Base-by-base conservation (phyloP, 2,888 invertebrate species). In the Drosophila macrothrix region DNA sequence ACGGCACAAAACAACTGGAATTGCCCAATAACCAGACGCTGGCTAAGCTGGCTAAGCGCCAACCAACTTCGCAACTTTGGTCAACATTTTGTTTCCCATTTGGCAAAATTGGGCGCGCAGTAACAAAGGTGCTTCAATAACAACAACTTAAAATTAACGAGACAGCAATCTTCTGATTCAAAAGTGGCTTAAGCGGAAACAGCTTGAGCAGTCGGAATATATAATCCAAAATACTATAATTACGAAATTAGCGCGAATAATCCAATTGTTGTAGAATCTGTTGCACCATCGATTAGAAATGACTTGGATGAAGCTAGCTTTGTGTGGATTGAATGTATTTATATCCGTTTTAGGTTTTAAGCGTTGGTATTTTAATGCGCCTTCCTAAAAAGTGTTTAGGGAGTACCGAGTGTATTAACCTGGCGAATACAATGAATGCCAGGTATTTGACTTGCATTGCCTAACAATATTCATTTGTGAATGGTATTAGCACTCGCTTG, bases 381-480 rank as follows among this genome's bases (percentile, higher is more conserved):
- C 28, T 50, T 28, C 19, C 50, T 19, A 5, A 19, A 29, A 37
- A n/a, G 19, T 46, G 54, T 16, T 61, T 28, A 29, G 14, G 10
- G 59, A 37, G 60, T 56, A 35, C 6, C 35, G 65, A 56, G 73
- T 61, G 72, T 66, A 73, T 66, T 69, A 63, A 77, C 77, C 73
- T 54, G 43, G 25, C 52, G 19, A 12, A 43, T 46, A 60, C 69
- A 68, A 78, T 78, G 66, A 58, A 49, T 78, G 68, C 5, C 35
- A 69, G 63, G 14, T 58, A 74, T 78, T 78, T 78, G 67, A 78
- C 79, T 74, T 74, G 78, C 79, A 74, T 78, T 74, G 74, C 64
- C 66, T 74, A 28, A 41, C 50, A 58, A 65, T 49, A 55, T 66
- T 22, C 58, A 62, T 28, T 68, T 52, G 50, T 62, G 65, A 73